Base-by-base conservation (phyloP, 2,113 vertebrate species). In the Epinephelus fuscoguttatus region DNA sequence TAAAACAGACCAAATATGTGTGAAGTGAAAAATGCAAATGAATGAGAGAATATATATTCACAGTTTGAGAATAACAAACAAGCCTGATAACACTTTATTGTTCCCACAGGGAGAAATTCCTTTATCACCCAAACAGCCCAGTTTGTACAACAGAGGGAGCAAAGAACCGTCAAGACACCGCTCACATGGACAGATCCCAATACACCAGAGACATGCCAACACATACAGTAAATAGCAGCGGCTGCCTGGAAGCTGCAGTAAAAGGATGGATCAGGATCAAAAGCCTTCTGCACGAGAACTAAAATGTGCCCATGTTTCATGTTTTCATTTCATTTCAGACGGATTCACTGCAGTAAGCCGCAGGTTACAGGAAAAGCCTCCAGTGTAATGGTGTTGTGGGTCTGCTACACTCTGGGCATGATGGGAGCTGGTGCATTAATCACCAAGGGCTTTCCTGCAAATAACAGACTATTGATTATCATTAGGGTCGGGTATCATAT, bases 221-320 rank as follows among this genome's bases (percentile, higher is more conserved):
- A 71, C 23, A 62, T 37, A 53, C 42, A 80, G 76, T 82, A 84
- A 87, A 85, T 55, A 88, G 27, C 69, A 55, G 73, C 6, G 0
- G 21, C 47, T 23, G 27, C 87, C 85, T 79, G 63, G 74, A 45
- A 91, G 84, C 69, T 53, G 33, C 78, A 60, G 75, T 71, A 49
- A 89, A 85, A 82, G 74, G 85, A 82, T 37, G 42, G 70, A 77
- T 84, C 78, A 69, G 75, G 74, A 91, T 86, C 73, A 88, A 87
- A 82, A 85, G 88, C 80, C 56, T 42, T 7, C 66, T 33, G 81
- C 81, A 47, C 59, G 2, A 71, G 49, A 64, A 57, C 40, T 53
- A 42, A 70, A 85, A 80, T 56, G 78, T 76, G 77, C 2, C 71
- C 67, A 69, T 86, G 87, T 79, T 85, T 85, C 84, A 84, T 72